A percentile compares a stretch with the other conserved stretches of the same genome.
Evolutionary conservation across 1,140 invertebrate genomes (phyloP).

Genomic region (Drosophila eugracilis): DNA sequence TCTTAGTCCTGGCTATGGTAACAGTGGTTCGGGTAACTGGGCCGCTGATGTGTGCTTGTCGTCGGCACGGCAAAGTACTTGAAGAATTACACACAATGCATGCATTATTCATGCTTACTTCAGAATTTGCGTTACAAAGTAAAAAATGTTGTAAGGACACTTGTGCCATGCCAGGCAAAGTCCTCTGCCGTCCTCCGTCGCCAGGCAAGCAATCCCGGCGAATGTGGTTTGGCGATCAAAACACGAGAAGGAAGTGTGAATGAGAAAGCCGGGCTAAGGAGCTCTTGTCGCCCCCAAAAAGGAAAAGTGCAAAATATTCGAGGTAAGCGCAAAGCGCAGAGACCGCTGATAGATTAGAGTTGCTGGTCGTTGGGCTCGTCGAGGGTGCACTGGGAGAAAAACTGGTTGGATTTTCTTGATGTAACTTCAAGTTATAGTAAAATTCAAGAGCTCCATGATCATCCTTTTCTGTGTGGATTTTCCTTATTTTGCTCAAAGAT

Average conservation of each 20-base stretch:
- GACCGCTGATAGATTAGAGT: constrained; percentile 77
- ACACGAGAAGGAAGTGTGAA: constrained; percentile 72
- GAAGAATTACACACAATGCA: constrained; percentile 81
- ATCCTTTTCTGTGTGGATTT: too few species aligned
- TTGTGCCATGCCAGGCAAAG: constrained; percentile 57
- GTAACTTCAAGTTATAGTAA: too few species aligned
- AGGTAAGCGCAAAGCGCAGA: constrained; percentile 46
- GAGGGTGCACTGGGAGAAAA: constrained; percentile 6
- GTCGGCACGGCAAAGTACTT: constrained; percentile 76
- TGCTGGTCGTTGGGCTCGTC: constrained; percentile 32
- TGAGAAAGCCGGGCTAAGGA: constrained; percentile 33
- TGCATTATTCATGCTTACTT: constrained; percentile 83
- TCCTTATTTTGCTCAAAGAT: too few species aligned
- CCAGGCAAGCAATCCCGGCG: constrained; percentile 16
- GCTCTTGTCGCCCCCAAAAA: constrained; percentile 14
- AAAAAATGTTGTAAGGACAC: constrained; percentile 81
- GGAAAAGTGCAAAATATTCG: constrained; percentile 59
- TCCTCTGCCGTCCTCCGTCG: constrained; percentile 31
- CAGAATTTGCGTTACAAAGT: constrained; percentile 83
- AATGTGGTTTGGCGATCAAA: constrained; percentile 35
- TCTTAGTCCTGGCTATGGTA: neutral
- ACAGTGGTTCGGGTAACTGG: neutral
- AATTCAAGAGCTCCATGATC: too few species aligned
- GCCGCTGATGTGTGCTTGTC: constrained; percentile 74
- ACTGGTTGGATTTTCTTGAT: neutral